These are phyloP conservation scores for Diabrotica undecimpunctata DNA, from an alignment of 1,140 invertebrate species.

Conservation along the genomic window DNA sequence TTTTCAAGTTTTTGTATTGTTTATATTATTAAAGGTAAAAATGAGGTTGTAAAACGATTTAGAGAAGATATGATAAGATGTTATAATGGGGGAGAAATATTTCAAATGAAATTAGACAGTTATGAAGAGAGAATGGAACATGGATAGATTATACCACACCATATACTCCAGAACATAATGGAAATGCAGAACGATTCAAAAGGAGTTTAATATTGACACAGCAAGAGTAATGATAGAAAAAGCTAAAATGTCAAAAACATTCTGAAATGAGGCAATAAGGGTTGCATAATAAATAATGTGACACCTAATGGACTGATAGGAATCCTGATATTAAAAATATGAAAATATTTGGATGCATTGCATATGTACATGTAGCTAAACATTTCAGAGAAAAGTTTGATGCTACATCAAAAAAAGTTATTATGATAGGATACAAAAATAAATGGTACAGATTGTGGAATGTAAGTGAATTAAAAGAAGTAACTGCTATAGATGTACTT, in stretches of 20 bases:
- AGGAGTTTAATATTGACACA: constrained; percentile 48
- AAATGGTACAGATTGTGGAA: constrained; percentile 25
- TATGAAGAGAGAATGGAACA: constrained; percentile 32
- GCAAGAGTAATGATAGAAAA: constrained; percentile 42
- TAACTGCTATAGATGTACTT: too few species aligned
- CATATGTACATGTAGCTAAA: constrained; percentile 38
- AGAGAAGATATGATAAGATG: constrained; percentile 18
- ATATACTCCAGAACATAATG: constrained; percentile 53
- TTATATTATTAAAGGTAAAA: too few species aligned
- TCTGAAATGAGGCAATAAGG: constrained; percentile 32
- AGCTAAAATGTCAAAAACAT: too few species aligned
- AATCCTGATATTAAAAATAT: constrained; percentile 38
- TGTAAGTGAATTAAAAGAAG: too few species aligned
- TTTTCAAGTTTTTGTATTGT: constrained; percentile 22
- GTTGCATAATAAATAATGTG: constrained; percentile 4
- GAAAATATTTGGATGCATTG: constrained; percentile 36
- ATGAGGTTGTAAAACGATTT: constrained; percentile 22
- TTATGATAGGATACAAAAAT: constrained; percentile 30
- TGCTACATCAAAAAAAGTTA: constrained; percentile 29
- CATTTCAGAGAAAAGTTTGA: constrained; percentile 31
- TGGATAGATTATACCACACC: constrained; percentile 34
- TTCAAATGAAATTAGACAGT: constrained; percentile 29
- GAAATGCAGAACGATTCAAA: constrained; percentile 50
- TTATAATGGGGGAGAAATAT: constrained; percentile 35
- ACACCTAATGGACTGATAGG: constrained; percentile 24